Evolutionary conservation across 1,140 invertebrate genomes (phyloP).

Genomic region (Metopolophium dirhodum): DNA sequence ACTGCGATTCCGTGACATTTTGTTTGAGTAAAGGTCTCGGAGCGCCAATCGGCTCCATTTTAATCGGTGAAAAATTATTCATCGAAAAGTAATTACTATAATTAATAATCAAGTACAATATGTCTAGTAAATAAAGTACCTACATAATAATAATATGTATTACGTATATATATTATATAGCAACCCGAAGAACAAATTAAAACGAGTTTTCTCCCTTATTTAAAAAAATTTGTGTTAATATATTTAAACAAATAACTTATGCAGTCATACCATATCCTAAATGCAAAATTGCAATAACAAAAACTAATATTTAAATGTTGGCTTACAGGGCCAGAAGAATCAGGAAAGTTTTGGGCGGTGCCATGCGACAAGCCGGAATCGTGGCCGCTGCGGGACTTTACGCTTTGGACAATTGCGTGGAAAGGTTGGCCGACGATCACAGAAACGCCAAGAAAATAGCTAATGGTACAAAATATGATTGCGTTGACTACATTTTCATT

Average conservation of each 20-base stretch:
- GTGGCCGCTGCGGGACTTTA: constrained; percentile 87
- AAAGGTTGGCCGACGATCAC: constrained; percentile 78
- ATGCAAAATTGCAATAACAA: neutral
- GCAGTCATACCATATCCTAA: neutral
- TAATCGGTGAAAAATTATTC: constrained; percentile 81
- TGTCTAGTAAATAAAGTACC: neutral
- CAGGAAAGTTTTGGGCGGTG: constrained; percentile 89
- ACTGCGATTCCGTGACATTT: constrained; percentile 80
- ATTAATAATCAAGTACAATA: neutral
- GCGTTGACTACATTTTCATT: neutral
- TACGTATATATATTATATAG: too few species aligned
- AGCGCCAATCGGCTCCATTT: constrained; percentile 84
- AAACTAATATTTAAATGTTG: neutral
- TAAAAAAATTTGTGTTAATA: too few species aligned
- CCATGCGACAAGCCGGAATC: constrained; percentile 88
- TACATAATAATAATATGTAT: too few species aligned
- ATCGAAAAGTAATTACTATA: constrained; percentile 71
- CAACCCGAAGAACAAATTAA: too few species aligned
- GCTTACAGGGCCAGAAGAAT: constrained; percentile 73
- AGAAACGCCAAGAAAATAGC: constrained; percentile 73
- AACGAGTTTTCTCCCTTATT: too few species aligned
- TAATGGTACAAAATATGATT: constrained; percentile 66
- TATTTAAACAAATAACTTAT: neutral
- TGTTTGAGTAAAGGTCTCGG: constrained; percentile 90
- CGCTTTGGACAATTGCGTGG: constrained; percentile 77